A percentile compares a stretch with the other conserved stretches of the same genome.
Conservation (phyloP, 2,797 vertebrate species). For the Manis crassicaudata region DNA sequence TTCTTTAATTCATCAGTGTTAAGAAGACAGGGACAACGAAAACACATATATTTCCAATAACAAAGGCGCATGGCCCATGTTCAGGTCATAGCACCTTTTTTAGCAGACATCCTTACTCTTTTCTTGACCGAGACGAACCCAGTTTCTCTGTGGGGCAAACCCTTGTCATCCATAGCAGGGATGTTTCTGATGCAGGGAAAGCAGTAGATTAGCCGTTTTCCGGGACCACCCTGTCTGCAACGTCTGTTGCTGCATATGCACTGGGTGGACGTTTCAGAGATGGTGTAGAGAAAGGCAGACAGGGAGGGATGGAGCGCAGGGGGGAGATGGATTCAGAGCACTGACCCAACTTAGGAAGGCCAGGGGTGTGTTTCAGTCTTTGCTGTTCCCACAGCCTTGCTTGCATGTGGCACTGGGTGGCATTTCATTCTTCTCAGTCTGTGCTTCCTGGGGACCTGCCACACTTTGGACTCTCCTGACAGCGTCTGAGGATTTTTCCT, state of each 20-base stretch:
- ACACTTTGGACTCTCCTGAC: neutral
- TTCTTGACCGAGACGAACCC: neutral
- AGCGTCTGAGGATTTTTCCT: neutral
- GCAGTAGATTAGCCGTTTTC: neutral
- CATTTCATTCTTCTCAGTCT: accelerated
- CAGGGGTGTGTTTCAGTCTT: neutral
- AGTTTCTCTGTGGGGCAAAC: neutral
- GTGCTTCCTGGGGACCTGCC: neutral
- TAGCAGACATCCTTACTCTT: neutral
- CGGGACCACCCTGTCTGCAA: neutral
- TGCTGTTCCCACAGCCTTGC: neutral
- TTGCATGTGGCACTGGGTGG: accelerated
- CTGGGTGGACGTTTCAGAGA: neutral
- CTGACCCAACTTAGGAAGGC: neutral
- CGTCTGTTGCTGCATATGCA: neutral
- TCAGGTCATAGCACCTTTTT: neutral
- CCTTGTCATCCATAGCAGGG: too few relatives aligned
- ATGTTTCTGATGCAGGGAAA: neutral
- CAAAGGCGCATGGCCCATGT: neutral
- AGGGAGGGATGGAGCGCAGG: neutral
- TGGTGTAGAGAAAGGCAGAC: neutral
- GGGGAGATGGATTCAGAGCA: neutral
- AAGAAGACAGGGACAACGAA: neutral
- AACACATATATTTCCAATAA: neutral
- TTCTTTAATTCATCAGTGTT: neutral